Conservation (phyloP, 92 coral and sea anemone species). For the Zoanthus gigantus region DNA sequence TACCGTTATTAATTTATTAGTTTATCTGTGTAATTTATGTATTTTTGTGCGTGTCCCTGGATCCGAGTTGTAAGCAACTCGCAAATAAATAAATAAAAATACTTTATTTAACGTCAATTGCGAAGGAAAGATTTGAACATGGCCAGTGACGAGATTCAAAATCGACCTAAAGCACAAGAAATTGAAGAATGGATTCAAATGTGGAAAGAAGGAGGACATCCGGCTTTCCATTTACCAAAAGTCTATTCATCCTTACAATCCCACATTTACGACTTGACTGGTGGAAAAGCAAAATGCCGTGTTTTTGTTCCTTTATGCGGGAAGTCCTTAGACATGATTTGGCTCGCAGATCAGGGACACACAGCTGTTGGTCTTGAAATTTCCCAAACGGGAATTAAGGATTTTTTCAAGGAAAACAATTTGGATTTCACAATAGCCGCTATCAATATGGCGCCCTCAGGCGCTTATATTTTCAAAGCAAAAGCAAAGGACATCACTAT, state of each 20-base stretch:
- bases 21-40: no score
- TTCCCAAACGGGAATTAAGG: slow-evolving; percentile 49
- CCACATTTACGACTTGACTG: slow-evolving; percentile 53
- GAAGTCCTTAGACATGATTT: slow-evolving; percentile 57
- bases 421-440: slow-evolving; percentile 61
- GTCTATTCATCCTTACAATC: slow-evolving; percentile 47
- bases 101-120: no score
- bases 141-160: neutral
- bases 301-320: slow-evolving; percentile 75
- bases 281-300: slow-evolving; percentile 45
- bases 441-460: slow-evolving; percentile 71
- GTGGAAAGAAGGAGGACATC: slow-evolving; percentile 47
- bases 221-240: slow-evolving; percentile 16
- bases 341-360: slow-evolving; percentile 75
- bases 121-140: neutral
- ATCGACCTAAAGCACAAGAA: slow-evolving; percentile 19
- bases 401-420: slow-evolving; percentile 59
- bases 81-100: no score
- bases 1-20: no score
- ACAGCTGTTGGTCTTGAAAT: slow-evolving; percentile 64
- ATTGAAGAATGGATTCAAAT: slow-evolving; percentile 41
- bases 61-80: no score
- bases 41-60: no score
- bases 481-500: slow-evolving; percentile 68
- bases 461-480: slow-evolving; percentile 72